Conservation (phyloP, 2,797 vertebrate genomes). For the Aphelocoma californica region DNA sequence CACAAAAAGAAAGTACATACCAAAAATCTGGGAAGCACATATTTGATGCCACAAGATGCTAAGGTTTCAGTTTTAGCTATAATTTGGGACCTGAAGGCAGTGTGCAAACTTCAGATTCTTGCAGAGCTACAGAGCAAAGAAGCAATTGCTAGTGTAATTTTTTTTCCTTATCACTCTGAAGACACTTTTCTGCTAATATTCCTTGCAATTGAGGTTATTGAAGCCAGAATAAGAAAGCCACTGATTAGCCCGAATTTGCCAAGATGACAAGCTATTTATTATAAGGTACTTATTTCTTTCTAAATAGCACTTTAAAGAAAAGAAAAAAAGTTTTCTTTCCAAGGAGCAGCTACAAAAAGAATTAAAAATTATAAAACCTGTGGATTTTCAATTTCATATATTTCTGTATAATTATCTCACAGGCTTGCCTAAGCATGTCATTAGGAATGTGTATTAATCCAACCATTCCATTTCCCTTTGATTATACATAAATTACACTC, state of each 20-base stretch:
- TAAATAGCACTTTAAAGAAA: neutral
- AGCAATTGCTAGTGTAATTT: neutral
- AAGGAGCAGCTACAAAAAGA: neutral
- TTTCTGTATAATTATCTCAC: conserved; percentile 1
- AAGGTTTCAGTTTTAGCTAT: neutral
- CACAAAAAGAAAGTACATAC: neutral
- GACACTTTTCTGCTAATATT: neutral
- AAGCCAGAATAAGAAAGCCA: neutral
- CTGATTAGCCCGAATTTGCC: conserved; percentile 10
- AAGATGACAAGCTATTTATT: neutral
- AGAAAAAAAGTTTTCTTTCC: neutral
- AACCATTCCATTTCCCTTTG: neutral
- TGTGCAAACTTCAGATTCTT: neutral
- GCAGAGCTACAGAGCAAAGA: neutral
- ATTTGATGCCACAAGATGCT: neutral
- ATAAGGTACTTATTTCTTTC: neutral
- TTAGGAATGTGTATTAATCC: neutral
- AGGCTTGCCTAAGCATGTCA: neutral
- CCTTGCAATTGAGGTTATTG: neutral
- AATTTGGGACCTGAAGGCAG: neutral
- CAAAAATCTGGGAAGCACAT: neutral
- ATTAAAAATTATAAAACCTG: neutral
- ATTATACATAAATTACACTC: conserved; percentile 7
- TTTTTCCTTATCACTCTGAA: neutral
- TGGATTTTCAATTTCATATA: neutral